Conservation (phyloP, 1,140 invertebrate genomes). For the Bombus breviceps region DNA sequence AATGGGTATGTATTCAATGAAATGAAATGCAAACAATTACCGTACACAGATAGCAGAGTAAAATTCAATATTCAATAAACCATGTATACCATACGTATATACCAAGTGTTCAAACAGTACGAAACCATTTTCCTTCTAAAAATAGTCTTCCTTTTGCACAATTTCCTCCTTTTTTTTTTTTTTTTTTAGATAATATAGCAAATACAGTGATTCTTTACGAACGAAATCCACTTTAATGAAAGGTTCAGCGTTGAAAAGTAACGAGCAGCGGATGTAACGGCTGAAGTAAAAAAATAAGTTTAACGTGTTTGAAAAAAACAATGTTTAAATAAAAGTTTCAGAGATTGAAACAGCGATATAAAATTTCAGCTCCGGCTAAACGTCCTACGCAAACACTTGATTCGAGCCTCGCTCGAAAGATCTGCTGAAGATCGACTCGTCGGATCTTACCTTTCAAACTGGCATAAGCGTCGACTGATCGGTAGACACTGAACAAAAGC, state of each 20-base stretch:
- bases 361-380: too few species aligned
- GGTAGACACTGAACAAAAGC: not conserved
- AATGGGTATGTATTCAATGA: not conserved
- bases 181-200: not conserved
- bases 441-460: not conserved
- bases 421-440: not conserved
- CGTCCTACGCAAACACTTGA: too few species aligned
- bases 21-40: not conserved
- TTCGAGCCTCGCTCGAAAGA: not conserved
- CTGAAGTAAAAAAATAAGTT: not conserved
- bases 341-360: too few species aligned
- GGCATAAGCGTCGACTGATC: fast-evolving
- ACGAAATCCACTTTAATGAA: not conserved
- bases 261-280: not conserved
- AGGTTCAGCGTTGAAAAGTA: not conserved
- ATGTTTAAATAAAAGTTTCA: too few species aligned
- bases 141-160: conserved; percentile 18
- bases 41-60: not conserved
- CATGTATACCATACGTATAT: not conserved
- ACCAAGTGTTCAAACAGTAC: not conserved
- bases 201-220: not conserved
- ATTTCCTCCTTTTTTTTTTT: conserved; percentile 1
- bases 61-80: conserved; percentile 1
- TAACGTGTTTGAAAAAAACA: not conserved
- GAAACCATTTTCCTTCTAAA: not conserved